phyloP scores from a whole-genome alignment of 2,797 vertebrate species.

The Syngnathus rostellatus region DNA sequence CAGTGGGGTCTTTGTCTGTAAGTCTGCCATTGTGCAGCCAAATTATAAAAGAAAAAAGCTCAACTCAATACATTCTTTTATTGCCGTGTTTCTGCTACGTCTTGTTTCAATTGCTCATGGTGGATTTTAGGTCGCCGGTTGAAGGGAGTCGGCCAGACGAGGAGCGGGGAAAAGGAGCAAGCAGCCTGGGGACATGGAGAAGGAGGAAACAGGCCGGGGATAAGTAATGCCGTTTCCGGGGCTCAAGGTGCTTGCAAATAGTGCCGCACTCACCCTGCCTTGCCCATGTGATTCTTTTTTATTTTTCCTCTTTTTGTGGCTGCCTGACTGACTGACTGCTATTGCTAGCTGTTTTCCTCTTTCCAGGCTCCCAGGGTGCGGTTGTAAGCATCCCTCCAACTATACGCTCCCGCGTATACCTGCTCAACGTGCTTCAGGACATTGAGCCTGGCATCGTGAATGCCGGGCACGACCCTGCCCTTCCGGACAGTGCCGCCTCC shows the following conservation, averaged over 20 bases:
- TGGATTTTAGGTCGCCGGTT: constrained; percentile 50
- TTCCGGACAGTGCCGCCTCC: constrained; percentile 79
- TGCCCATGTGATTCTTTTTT: neutral
- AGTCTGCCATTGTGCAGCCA: neutral
- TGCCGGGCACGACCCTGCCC: constrained; percentile 78
- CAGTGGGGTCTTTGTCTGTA: constrained; percentile 2
- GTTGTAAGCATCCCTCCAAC: constrained; percentile 40
- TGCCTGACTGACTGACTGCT: neutral
- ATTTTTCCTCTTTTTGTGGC: neutral
- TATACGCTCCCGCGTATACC: constrained; percentile 69
- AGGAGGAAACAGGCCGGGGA: constrained; percentile 25
- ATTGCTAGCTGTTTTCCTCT: neutral
- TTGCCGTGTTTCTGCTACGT: neutral
- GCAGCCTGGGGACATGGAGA: constrained; percentile 31
- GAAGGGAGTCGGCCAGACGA: constrained; percentile 50
- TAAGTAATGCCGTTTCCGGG: constrained; percentile 21
- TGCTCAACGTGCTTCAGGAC: constrained; percentile 81
- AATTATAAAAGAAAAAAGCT: neutral
- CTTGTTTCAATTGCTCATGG: neutral
- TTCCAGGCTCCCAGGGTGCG: constrained; percentile 41
- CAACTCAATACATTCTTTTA: constrained; percentile 1
- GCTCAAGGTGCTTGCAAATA: constrained; percentile 35
- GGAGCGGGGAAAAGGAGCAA: constrained; percentile 44
- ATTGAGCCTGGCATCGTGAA: constrained; percentile 81
- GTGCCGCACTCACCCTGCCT: neutral